Percentiles rank a stretch among this genome's conserved stretches.
phyloP scores from a whole-genome alignment of 2,888 invertebrate genomes.

The Noctua janthina region DNA sequence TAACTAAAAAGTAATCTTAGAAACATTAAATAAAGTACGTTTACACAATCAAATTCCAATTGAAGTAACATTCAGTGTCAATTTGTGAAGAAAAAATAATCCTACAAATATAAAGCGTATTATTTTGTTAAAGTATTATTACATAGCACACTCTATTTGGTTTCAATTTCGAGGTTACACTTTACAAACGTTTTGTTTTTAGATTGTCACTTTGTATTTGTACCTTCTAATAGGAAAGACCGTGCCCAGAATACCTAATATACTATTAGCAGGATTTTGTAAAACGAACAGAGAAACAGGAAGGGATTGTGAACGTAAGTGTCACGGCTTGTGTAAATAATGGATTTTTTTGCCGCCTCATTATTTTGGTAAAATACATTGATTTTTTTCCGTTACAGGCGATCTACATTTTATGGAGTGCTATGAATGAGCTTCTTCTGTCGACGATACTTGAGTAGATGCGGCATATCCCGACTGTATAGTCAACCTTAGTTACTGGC shows the following conservation, averaged over 20 bases:
- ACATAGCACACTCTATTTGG: constrained; percentile 72
- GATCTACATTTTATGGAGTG: neutral
- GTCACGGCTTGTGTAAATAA: constrained; percentile 38
- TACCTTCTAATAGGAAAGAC: constrained; percentile 82
- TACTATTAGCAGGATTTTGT: constrained; percentile 70
- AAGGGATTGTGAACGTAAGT: constrained; percentile 58
- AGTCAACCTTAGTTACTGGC: neutral
- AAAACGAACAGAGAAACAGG: constrained; percentile 61
- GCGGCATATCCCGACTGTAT: too few species aligned
- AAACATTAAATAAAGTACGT: neutral
- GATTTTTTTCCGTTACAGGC: constrained; percentile 20
- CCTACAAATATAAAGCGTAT: constrained; percentile 46
- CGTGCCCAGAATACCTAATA: constrained; percentile 81
- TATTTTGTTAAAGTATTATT: constrained; percentile 66
- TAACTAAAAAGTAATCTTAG: neutral
- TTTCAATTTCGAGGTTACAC: constrained; percentile 78
- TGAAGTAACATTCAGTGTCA: constrained; percentile 13
- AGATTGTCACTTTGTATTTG: constrained; percentile 85
- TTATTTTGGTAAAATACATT: constrained; percentile 42
- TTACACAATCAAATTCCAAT: constrained; percentile 27
- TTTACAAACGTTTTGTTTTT: constrained; percentile 80
- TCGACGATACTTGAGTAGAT: neutral
- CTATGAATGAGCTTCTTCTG: neutral
- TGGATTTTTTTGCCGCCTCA: constrained; percentile 36
- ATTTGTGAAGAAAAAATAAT: constrained; percentile 29